Conservation (phyloP, 2,113 vertebrate genomes). For the Potamarius usumacintae region DNA sequence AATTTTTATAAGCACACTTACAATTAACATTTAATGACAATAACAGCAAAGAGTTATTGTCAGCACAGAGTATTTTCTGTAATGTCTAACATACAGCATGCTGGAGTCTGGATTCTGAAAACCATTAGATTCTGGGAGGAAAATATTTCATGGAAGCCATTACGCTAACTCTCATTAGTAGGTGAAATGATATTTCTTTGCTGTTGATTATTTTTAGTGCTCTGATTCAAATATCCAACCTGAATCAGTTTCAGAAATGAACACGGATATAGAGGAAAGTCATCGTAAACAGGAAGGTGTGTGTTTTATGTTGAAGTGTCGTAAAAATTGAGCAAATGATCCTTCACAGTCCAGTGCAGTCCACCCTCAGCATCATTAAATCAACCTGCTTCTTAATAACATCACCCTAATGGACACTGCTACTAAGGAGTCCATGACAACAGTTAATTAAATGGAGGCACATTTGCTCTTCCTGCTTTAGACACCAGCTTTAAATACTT, state of each 20-base stretch:
- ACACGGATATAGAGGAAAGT: not conserved
- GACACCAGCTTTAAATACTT: not conserved
- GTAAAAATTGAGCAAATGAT: constrained; percentile 66
- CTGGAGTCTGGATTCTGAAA: not conserved
- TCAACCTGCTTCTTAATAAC: constrained; percentile 75
- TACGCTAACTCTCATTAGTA: not conserved
- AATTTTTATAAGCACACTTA: not conserved
- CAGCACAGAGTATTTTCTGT: not conserved
- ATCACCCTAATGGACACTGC: constrained; percentile 68
- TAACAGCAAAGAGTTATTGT: not conserved
- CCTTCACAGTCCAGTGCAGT: constrained; percentile 70
- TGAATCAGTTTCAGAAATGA: not conserved
- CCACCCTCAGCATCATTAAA: constrained; percentile 65
- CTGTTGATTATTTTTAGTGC: not conserved
- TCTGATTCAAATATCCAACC: not conserved
- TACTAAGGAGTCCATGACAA: constrained; percentile 46
- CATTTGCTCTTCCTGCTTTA: not conserved
- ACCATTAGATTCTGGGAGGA: not conserved
- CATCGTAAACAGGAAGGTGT: not conserved
- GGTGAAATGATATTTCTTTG: not conserved
- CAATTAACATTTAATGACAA: not conserved
- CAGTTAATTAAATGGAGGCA: constrained; percentile 33
- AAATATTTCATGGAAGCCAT: not conserved
- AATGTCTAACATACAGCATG: not conserved
- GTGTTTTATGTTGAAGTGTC: constrained; percentile 66